Conservation (phyloP, 1,140 invertebrate species). For the Scaptomyza montana region DNA sequence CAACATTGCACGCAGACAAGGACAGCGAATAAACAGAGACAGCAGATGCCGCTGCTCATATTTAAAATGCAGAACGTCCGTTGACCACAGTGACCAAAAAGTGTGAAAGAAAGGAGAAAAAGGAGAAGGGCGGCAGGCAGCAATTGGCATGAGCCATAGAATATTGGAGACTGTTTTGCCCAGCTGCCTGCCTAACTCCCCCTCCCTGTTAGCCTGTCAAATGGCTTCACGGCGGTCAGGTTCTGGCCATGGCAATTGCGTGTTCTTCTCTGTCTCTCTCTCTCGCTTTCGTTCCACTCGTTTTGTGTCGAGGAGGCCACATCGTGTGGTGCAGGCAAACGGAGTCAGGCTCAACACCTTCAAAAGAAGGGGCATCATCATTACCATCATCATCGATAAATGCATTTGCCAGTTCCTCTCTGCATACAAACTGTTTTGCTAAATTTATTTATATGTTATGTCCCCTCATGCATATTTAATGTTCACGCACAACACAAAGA, state of each 20-base stretch:
- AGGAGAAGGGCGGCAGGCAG: neutral
- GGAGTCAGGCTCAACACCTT: conserved; percentile 70
- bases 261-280: conserved; percentile 7
- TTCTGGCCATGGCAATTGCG: conserved; percentile 41
- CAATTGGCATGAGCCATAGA: conserved; percentile 34
- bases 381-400: conserved; percentile 74
- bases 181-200: neutral
- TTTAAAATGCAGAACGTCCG: conserved; percentile 63
- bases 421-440: conserved; percentile 76
- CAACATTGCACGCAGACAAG: conserved; percentile 46
- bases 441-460: conserved; percentile 80
- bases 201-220: conserved; percentile 38
- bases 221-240: conserved; percentile 63
- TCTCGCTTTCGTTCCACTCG: too few relatives aligned
- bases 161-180: neutral
- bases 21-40: conserved; percentile 6
- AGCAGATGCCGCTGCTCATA: conserved; percentile 49
- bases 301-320: conserved; percentile 4
- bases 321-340: too few relatives aligned
- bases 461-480: conserved; percentile 82
- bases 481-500: conserved; percentile 67
- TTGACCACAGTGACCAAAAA: conserved; percentile 49
- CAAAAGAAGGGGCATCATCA: conserved; percentile 62
- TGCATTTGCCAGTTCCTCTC: conserved; percentile 62
- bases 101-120: neutral